Evolutionary conservation across 1,140 invertebrate genomes (phyloP), one percentile per base, ranked within the genome.

Genomic region (Drosophila kurseongensis): DNA sequence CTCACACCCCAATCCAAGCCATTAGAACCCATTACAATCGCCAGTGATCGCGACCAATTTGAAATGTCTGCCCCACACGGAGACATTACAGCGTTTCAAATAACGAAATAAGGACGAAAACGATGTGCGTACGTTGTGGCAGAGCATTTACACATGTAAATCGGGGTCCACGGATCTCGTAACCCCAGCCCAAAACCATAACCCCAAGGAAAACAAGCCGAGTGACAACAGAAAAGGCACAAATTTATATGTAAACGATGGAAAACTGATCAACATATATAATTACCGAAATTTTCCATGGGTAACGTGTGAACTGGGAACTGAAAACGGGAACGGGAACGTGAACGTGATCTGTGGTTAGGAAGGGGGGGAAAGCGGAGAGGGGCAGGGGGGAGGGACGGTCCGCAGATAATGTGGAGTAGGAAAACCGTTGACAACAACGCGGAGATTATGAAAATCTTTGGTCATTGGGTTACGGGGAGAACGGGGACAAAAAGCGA

Each of bases 361-460:
- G 14, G 14, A 40, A 4, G 36, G 13, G 14, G 29, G 66, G 72
- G 62, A 59, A 68, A 48, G 50, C 59, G 41, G 45, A n/a, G 14
- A 13, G 5, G n/a, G 23, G 23, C 23, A 23, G 23, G 23, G 23
- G 14, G 13, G 1, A 40, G 29, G 7, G 14, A 47, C 10, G 32
- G 51, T 75, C 78, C 63, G 62, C 38, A 66, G 66, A 78, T 74
- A 74, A 56, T 73, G 69, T 61, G 62, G 62, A 16, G 65, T 10
- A n/a, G 66, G 65, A 23, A 45, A 69, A 56, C 41, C 65, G 67
- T 71, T 57, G 68, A 65, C 68, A 78, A 82, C 67, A 55, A 55
- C 65, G 60, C 59, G 75, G 56, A 84, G 81, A 85, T 85, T 84
- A 71, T 84, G 63, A 82, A 79, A 71, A 69, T 75, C 81, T 83